These are phyloP conservation scores for Microctonus hyperodae DNA, from an alignment of 2,888 invertebrate genomes.

Conservation along the genomic window DNA sequence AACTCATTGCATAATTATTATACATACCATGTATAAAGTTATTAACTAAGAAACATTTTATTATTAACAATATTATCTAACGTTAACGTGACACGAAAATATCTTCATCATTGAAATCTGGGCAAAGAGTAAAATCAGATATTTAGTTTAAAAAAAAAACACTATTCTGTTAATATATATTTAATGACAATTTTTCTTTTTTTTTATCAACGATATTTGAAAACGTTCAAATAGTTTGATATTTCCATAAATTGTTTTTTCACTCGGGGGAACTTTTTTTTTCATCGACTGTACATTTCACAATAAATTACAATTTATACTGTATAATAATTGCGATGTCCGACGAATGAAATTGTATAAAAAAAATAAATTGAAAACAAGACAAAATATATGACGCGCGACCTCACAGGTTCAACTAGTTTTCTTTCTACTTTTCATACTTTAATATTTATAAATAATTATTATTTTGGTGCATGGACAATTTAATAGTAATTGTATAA, in stretches of 20 bases:
- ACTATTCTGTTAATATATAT: neutral
- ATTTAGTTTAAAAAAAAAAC: neutral
- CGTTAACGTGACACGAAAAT: conserved; percentile 54
- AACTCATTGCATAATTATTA: conserved; percentile 63
- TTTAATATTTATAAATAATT: neutral
- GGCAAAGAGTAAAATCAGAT: neutral
- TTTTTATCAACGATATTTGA: neutral
- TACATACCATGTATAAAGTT: conserved; percentile 64
- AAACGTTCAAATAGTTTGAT: conserved; percentile 36
- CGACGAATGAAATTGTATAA: conserved; percentile 47
- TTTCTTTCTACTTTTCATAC: conserved; percentile 9
- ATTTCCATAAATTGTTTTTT: too few relatives aligned
- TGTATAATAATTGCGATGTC: conserved; percentile 51
- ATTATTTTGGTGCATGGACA: neutral
- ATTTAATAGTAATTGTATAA: too few relatives aligned
- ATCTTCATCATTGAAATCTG: conserved; percentile 17
- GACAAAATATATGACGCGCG: conserved; percentile 34
- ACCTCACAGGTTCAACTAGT: conserved; percentile 2
- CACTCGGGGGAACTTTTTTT: conserved; percentile 36
- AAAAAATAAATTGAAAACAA: conserved; percentile 34
- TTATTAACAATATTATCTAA: conserved; percentile 59
- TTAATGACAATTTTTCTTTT: neutral
- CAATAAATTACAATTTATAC: conserved; percentile 47
- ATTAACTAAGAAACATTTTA: conserved; percentile 58
- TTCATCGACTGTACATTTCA: conserved; percentile 51